Base-by-base conservation (phyloP, 2,888 invertebrate genomes). In the Cremastobaeus sp. region DNA sequence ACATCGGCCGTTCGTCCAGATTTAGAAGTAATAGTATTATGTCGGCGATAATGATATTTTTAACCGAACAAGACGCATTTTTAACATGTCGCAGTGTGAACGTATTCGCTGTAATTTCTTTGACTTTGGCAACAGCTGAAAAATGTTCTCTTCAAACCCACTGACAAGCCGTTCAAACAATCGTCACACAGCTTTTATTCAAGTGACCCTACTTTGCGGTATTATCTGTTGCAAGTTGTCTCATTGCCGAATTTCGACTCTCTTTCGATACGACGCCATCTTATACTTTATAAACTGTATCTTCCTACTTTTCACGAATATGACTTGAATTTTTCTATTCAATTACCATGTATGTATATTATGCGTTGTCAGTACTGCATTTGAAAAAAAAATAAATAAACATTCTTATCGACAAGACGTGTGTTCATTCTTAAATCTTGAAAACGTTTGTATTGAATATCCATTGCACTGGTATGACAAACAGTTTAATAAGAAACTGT, bases 261-360 rank as follows among this genome's bases (percentile, higher is more conserved):
- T 47, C 20, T 62, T 32, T 55, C 37, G 21, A 65, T 32, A 21
- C 28, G 18, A 43, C 21, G 34, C 57, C 35, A 71, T 50, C 64
- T 71, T 71, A 71, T 18, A 25, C 48, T 55, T 11, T 4, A 28
- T 47, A 20, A 52, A 48, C 28, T 65, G 35, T 57, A 71, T 65
- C 60, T 66, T 76, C 66, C 66, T 75, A 65, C 78, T 77, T 79
- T 77, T 62, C 55, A 77, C 79, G 74, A 74, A 65, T 68, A 59
- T 66, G 34, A 39, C 18, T 54, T 48, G 6, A 39, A 20, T 64
- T 64, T 62, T 74, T 71, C 54, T 62, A 65, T 62, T 39, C 50
- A 57, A 64, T 5, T 17, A 41, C 54, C 41, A 72, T 72, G 59
- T 60, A 65, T 72, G 72, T 65, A 72, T 72, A 59, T 47, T 65